Evolutionary conservation across 2,888 invertebrate species (phyloP).

Genomic region (Furcula furcula): DNA sequence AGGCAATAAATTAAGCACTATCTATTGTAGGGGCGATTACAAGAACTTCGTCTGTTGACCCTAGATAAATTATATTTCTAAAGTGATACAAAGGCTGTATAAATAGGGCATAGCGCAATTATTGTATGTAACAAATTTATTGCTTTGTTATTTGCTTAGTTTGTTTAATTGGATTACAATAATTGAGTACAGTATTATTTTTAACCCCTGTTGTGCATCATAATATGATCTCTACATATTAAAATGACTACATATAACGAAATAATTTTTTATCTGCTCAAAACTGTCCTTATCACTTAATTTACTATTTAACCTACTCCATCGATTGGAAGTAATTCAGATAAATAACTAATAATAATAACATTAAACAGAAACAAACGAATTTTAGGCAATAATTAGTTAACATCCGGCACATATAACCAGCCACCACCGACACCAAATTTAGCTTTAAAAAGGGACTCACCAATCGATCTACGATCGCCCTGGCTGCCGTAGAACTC

Average conservation of each 20-base stretch:
- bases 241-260: too few relatives aligned
- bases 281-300: too few relatives aligned
- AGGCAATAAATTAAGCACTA: conserved; percentile 48
- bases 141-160: too few relatives aligned
- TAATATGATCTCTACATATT: too few relatives aligned
- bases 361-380: background rate
- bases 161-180: too few relatives aligned
- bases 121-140: too few relatives aligned
- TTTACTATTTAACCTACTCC: too few relatives aligned
- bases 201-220: too few relatives aligned
- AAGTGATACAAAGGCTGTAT: conserved; percentile 24
- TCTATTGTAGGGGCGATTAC: conserved; percentile 39
- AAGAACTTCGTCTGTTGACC: conserved; percentile 55
- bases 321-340: too few relatives aligned
- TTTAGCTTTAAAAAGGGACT: conserved; percentile 55
- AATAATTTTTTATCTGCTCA: too few relatives aligned
- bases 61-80: conserved; percentile 51
- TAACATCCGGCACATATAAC: conserved; percentile 42
- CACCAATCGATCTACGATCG: conserved; percentile 80
- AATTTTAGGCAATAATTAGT: conserved; percentile 19
- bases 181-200: too few relatives aligned
- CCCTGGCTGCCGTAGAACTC: conserved; percentile 83
- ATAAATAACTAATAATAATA: too few relatives aligned
- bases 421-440: conserved; percentile 46
- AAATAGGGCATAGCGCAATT: conserved; percentile 27